Percentiles rank a stretch among this genome's conserved stretches.
Conservation (phyloP, 2,888 invertebrate species). For the Agriopis aurantiaria region DNA sequence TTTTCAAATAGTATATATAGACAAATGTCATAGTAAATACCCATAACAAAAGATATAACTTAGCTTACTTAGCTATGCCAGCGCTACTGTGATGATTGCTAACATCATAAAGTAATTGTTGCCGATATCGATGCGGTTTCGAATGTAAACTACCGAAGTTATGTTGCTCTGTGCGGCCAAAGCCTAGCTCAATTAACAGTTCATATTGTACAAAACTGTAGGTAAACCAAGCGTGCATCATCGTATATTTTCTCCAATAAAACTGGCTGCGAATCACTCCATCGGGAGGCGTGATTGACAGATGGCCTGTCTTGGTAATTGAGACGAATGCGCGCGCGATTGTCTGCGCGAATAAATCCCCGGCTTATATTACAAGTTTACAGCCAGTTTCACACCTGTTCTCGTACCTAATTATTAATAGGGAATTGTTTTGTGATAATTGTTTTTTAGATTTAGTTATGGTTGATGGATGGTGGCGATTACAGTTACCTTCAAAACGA, state of each 20-base stretch:
- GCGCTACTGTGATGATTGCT: too few relatives aligned
- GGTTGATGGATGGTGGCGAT: background rate
- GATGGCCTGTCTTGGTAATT: conserved; percentile 83
- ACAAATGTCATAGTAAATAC: too few relatives aligned
- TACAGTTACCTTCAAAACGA: too few relatives aligned
- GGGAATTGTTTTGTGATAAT: background rate
- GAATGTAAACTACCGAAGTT: too few relatives aligned
- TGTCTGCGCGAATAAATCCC: conserved; percentile 73
- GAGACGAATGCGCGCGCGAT: conserved; percentile 78
- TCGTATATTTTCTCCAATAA: conserved; percentile 57
- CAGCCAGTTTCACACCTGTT: conserved; percentile 9
- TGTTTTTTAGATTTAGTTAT: background rate
- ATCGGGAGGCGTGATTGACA: conserved; percentile 80
- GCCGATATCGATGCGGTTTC: too few relatives aligned
- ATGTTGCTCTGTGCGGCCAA: too few relatives aligned
- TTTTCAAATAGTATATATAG: too few relatives aligned
- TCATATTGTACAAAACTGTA: background rate
- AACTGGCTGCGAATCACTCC: conserved; percentile 80
- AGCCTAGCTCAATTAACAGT: background rate
- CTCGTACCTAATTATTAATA: background rate
- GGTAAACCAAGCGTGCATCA: conserved; percentile 34
- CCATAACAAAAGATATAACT: too few relatives aligned
- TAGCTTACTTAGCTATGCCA: too few relatives aligned
- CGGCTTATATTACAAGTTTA: conserved; percentile 54
- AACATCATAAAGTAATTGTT: too few relatives aligned